Percentiles rank a stretch among this genome's conserved stretches.
Conservation (phyloP, 2,113 vertebrate genomes). For the Strix aluco region DNA sequence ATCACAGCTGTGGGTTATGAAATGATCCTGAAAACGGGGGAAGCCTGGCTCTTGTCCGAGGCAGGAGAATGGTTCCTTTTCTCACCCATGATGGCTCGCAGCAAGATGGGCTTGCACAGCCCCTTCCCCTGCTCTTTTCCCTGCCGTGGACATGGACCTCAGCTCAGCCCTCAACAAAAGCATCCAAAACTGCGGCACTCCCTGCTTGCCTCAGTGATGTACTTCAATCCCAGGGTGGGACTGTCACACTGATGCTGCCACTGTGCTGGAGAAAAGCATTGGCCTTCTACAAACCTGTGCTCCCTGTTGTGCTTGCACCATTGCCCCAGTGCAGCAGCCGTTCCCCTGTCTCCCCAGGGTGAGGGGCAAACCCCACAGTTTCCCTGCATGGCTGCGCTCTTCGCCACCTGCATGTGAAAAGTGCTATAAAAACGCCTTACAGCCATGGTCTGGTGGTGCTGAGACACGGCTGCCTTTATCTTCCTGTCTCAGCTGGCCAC, state of each 20-base stretch:
- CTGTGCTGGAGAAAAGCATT: fast-evolving
- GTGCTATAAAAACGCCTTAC: neutral
- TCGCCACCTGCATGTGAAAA: neutral
- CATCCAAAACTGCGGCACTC: fast-evolving
- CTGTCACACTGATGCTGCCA: neutral
- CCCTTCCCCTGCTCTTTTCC: neutral
- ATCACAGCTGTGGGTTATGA: neutral
- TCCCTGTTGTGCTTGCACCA: neutral
- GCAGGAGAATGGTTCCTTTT: neutral
- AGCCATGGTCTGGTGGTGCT: fast-evolving
- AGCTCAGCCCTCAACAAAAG: neutral
- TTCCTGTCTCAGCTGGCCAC: neutral
- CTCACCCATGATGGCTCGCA: fast-evolving
- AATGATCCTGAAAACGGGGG: neutral
- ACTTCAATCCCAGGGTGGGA: neutral
- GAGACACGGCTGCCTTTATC: neutral
- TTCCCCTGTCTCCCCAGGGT: neutral
- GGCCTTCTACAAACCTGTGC: neutral
- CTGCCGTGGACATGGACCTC: fast-evolving
- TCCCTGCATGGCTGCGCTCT: neutral
- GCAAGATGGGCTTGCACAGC: neutral
- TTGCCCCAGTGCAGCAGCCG: neutral
- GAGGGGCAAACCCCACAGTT: fast-evolving
- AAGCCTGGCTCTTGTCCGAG: neutral
- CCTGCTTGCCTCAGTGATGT: fast-evolving